Conservation (phyloP, 2,888 invertebrate genomes). For the Ennomos quercinarius region DNA sequence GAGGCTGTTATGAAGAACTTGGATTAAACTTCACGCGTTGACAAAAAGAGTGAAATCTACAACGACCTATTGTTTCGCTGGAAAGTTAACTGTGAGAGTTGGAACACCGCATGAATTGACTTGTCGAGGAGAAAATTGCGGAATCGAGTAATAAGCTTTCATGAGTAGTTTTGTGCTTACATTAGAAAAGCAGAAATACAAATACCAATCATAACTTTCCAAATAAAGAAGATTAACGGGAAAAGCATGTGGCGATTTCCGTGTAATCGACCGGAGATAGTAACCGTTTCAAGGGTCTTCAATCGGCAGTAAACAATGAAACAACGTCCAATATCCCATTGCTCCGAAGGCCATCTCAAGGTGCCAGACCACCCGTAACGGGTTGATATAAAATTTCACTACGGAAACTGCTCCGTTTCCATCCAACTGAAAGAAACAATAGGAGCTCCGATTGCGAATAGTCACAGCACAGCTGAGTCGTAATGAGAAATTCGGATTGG, state of each 20-base stretch:
- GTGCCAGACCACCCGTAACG: slow-evolving; percentile 58
- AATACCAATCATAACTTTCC: slow-evolving; percentile 27
- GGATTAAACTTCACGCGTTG: slow-evolving; percentile 60
- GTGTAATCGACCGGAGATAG: slow-evolving; percentile 8
- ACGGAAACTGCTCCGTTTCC: slow-evolving; percentile 14
- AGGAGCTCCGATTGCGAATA: slow-evolving; percentile 34
- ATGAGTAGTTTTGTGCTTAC: slow-evolving; percentile 34
- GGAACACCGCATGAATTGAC: slow-evolving; percentile 55
- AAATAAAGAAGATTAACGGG: slow-evolving; percentile 20
- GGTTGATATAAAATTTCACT: slow-evolving; percentile 45
- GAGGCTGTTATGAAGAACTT: slow-evolving; percentile 56
- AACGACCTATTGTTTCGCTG: slow-evolving; percentile 75
- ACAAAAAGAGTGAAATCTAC: slow-evolving; percentile 83
- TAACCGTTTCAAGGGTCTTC: slow-evolving; percentile 12
- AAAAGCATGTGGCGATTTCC: slow-evolving; percentile 23
- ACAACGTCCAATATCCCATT: slow-evolving; percentile 49
- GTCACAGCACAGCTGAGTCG: slow-evolving; percentile 34
- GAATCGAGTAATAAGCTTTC: slow-evolving; percentile 62
- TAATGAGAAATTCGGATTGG: slow-evolving; percentile 37
- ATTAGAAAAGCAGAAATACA: slow-evolving; percentile 5
- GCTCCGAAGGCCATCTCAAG: slow-evolving; percentile 62
- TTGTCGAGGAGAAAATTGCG: slow-evolving; percentile 64
- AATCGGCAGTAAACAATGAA: slow-evolving; percentile 17
- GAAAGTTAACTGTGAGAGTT: slow-evolving; percentile 78
- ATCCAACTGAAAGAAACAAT: slow-evolving; percentile 39